Evolutionary conservation across 2,888 invertebrate species (phyloP).

Genomic region (Hydroisotoma schaefferi): DNA sequence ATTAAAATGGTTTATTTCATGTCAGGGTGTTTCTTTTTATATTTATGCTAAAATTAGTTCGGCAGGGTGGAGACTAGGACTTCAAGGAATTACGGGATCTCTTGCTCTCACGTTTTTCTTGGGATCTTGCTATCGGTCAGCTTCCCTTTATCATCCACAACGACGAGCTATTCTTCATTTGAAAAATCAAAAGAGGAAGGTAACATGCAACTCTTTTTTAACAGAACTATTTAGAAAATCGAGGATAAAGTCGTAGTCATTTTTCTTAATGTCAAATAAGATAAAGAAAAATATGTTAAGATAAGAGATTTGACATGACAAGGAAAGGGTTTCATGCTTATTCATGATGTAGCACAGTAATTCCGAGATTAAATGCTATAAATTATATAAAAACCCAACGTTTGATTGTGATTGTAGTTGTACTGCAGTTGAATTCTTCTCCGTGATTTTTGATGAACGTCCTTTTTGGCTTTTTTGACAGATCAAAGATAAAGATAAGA

Average conservation of each 20-base stretch:
- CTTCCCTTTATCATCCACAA: conserved; percentile 79
- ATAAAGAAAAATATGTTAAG: no score
- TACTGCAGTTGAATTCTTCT: no score
- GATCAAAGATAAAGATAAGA: conserved; percentile 72
- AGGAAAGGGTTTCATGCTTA: background rate
- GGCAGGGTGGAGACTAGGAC: conserved; percentile 77
- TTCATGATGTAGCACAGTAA: no score
- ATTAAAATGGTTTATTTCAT: no score
- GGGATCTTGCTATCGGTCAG: conserved; percentile 68
- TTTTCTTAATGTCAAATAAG: no score
- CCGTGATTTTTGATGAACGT: background rate
- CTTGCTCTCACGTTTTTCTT: conserved; percentile 77
- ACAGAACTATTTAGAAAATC: no score
- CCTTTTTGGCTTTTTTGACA: conserved; percentile 14
- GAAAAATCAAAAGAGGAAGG: conserved; percentile 77
- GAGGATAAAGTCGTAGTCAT: no score
- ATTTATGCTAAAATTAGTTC: no score
- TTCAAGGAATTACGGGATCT: conserved; percentile 79
- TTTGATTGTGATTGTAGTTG: no score
- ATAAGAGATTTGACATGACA: background rate
- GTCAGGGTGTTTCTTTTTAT: no score
- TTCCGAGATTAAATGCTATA: no score
- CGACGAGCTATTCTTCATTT: conserved; percentile 80
- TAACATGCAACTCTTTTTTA: conserved; percentile 14
- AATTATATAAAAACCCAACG: no score